A percentile compares a stretch with the other conserved stretches of the same genome.
Evolutionary conservation across 2,888 invertebrate genomes (phyloP).

Genomic region (Melanostoma scalare): DNA sequence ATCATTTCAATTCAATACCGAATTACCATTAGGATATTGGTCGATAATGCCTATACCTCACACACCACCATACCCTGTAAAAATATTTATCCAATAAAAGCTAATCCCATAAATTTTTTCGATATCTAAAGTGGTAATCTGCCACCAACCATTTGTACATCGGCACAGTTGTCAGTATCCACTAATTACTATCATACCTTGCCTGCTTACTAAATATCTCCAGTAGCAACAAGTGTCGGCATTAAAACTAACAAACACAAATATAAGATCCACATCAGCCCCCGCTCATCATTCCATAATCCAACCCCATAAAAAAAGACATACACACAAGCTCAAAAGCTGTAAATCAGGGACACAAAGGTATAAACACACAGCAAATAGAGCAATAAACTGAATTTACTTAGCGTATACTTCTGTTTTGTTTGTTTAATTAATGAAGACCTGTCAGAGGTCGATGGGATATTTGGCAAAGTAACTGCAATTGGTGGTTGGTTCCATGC

Average conservation of each 20-base stretch:
- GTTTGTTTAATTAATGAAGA: slow-evolving; percentile 51
- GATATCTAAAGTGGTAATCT: too few species aligned
- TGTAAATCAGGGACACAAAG: slow-evolving; percentile 44
- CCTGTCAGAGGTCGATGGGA: slow-evolving; percentile 28
- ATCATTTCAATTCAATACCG: too few species aligned
- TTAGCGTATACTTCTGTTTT: not conserved
- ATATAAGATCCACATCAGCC: slow-evolving; percentile 16
- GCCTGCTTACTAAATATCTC: slow-evolving; percentile 5
- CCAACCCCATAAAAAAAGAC: slow-evolving; percentile 16
- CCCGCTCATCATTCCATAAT: not conserved
- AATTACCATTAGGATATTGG: too few species aligned
- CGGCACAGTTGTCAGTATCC: not conserved
- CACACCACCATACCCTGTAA: too few species aligned
- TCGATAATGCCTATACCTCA: too few species aligned
- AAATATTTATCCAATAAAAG: too few species aligned
- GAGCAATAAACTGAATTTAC: slow-evolving; percentile 33
- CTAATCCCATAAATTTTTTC: too few species aligned
- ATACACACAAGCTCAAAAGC: slow-evolving; percentile 9
- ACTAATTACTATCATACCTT: slow-evolving; percentile 23
- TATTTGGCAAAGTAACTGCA: slow-evolving; percentile 1
- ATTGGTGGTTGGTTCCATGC: not conserved
- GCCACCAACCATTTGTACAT: too few species aligned
- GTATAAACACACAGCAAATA: slow-evolving; percentile 22
- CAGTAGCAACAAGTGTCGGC: slow-evolving; percentile 66
- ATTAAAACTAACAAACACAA: slow-evolving; percentile 58